phyloP scores from a whole-genome alignment of 2,113 vertebrate species.

The Cynocephalus volans region DNA sequence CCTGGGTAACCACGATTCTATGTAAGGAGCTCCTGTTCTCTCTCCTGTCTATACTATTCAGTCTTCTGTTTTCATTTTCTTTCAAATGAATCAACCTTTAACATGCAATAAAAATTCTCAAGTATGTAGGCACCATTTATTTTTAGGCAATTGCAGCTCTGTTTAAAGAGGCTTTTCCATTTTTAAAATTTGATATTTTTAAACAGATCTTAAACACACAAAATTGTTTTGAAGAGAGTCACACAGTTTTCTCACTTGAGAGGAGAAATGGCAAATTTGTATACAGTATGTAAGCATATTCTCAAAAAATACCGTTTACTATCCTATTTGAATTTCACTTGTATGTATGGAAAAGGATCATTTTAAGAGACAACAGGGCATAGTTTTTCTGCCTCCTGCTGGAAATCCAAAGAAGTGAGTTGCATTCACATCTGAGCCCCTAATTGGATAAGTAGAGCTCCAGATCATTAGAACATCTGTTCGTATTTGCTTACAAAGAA shows the following conservation, averaged over 20 bases:
- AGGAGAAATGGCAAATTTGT: constrained; percentile 54
- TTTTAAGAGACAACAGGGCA: constrained; percentile 12
- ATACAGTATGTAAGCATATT: constrained; percentile 63
- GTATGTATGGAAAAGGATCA: background rate
- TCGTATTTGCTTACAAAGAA: constrained; percentile 58
- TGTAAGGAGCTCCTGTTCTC: constrained; percentile 13
- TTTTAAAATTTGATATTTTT: constrained; percentile 56
- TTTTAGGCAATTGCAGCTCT: constrained; percentile 53
- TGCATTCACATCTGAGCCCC: background rate
- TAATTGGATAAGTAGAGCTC: background rate
- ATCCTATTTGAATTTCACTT: constrained; percentile 57
- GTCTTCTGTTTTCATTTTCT: constrained; percentile 54
- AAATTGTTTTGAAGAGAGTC: constrained; percentile 56
- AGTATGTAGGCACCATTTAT: constrained; percentile 9
- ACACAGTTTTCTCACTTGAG: constrained; percentile 44
- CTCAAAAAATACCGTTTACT: background rate
- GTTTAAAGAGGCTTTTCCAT: constrained; percentile 59
- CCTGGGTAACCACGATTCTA: constrained; percentile 51
- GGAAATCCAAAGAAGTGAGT: constrained; percentile 49
- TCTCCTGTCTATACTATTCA: background rate
- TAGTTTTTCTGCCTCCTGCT: constrained; percentile 35
- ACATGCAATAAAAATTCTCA: constrained; percentile 39
- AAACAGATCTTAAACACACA: constrained; percentile 51
- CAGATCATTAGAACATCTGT: background rate
- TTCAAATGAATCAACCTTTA: constrained; percentile 60